Evolutionary conservation across 2,113 vertebrate species (phyloP).

Genomic region (Vulpes vulpes): DNA sequence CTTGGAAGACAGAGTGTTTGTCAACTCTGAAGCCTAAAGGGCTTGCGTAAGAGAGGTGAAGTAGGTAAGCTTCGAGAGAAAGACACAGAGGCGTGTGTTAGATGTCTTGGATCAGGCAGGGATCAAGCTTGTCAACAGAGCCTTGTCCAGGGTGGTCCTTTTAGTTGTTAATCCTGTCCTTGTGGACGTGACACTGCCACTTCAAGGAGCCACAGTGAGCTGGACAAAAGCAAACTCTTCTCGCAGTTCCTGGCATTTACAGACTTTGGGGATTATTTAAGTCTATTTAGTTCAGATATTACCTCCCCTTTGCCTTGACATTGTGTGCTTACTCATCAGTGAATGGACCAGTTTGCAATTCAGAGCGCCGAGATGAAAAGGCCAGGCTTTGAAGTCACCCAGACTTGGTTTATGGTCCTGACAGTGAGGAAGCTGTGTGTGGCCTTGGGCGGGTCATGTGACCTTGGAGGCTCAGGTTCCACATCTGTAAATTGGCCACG

Average conservation of each 20-base stretch:
- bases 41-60: neutral
- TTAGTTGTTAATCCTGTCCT: neutral
- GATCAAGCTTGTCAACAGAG: neutral
- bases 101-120: neutral
- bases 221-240: neutral
- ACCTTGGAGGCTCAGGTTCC: neutral
- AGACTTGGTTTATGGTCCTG: neutral
- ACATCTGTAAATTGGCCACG: neutral
- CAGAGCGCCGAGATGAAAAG: neutral
- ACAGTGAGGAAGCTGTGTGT: neutral
- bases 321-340: neutral
- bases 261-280: slow-evolving; percentile 3
- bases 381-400: slow-evolving; percentile 40
- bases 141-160: neutral
- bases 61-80: neutral
- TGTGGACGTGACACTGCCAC: neutral
- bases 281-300: neutral
- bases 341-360: neutral
- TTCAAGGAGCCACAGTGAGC: neutral
- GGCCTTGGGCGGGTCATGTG: neutral
- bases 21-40: neutral
- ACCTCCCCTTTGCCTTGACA: neutral
- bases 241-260: neutral
- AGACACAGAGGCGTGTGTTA: neutral
- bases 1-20: neutral